Evolutionary conservation across 1,140 invertebrate genomes (phyloP).

Genomic region (Cyphomyrmex costatus): DNA sequence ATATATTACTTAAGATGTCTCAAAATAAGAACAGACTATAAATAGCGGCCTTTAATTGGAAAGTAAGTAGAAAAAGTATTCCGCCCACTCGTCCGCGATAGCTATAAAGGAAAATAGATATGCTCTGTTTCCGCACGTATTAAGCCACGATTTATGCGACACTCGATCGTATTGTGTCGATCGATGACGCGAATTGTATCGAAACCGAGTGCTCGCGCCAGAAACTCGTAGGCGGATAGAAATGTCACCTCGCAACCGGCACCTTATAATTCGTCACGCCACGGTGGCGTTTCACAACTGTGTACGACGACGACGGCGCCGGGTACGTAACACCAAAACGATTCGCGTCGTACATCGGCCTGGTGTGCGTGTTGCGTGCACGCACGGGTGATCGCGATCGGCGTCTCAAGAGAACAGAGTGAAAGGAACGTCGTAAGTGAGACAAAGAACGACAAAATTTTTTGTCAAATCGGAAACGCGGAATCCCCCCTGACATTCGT

Average conservation of each 20-base stretch:
- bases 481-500: background rate
- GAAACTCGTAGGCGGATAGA: constrained; percentile 65
- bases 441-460: constrained; percentile 28
- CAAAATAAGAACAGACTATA: no score
- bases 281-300: constrained; percentile 62
- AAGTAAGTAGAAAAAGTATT: background rate
- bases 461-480: background rate
- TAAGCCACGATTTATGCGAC: background rate
- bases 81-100: background rate
- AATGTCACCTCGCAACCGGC: constrained; percentile 65
- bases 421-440: constrained; percentile 70
- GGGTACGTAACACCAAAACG: constrained; percentile 66
- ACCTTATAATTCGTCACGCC: constrained; percentile 68
- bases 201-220: constrained; percentile 27
- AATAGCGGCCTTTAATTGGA: background rate
- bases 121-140: background rate
- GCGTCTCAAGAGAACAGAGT: constrained; percentile 61
- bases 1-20: no score
- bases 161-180: background rate
- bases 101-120: constrained; percentile 9
- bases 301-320: constrained; percentile 33
- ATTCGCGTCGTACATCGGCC: constrained; percentile 20
- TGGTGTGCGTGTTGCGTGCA: constrained; percentile 5
- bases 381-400: constrained; percentile 59
- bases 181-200: constrained; percentile 42